A percentile compares a stretch with the other conserved stretches of the same genome.
These are phyloP conservation scores for Podarcis lilfordi DNA, from an alignment of 2,797 vertebrate genomes.

Conservation along the genomic window DNA sequence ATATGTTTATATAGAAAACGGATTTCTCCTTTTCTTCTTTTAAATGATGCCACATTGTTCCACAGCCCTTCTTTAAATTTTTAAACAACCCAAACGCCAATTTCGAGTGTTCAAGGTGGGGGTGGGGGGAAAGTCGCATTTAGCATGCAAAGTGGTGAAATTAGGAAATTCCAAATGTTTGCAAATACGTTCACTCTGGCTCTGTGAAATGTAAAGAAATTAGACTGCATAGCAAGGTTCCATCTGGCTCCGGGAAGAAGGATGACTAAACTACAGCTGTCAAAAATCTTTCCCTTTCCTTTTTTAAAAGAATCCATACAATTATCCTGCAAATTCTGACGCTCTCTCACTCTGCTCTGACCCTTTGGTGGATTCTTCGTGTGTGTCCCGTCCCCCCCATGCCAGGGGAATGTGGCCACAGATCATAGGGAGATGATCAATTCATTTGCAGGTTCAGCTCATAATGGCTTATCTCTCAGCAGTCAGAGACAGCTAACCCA, in stretches of 20 bases:
- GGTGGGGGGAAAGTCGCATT: too few relatives aligned
- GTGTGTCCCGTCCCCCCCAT: conserved; percentile 26
- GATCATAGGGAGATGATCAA: conserved; percentile 16
- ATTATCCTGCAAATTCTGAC: not conserved
- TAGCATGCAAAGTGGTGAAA: too few relatives aligned
- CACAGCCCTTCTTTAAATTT: too few relatives aligned
- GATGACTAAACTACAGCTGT: not conserved
- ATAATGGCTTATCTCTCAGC: conserved; percentile 32
- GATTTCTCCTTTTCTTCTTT: too few relatives aligned
- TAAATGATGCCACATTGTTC: too few relatives aligned
- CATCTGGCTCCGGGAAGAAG: not conserved
- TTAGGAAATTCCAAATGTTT: too few relatives aligned
- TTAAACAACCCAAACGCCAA: too few relatives aligned
- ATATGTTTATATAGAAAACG: too few relatives aligned
- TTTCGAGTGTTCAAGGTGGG: too few relatives aligned
- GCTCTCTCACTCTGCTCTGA: not conserved
- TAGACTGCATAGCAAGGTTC: not conserved
- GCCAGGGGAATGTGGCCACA: not conserved
- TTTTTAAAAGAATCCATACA: not conserved
- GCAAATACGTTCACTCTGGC: not conserved
- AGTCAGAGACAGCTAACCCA: conserved; percentile 32
- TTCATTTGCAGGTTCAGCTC: conserved; percentile 42
- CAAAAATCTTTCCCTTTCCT: not conserved
- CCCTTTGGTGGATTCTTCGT: not conserved
- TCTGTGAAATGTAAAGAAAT: not conserved